Percentiles rank a stretch among this genome's conserved stretches.
These are phyloP conservation scores for Galagoides demidoff DNA, from an alignment of 2,797 vertebrate genomes.

Conservation along the genomic window DNA sequence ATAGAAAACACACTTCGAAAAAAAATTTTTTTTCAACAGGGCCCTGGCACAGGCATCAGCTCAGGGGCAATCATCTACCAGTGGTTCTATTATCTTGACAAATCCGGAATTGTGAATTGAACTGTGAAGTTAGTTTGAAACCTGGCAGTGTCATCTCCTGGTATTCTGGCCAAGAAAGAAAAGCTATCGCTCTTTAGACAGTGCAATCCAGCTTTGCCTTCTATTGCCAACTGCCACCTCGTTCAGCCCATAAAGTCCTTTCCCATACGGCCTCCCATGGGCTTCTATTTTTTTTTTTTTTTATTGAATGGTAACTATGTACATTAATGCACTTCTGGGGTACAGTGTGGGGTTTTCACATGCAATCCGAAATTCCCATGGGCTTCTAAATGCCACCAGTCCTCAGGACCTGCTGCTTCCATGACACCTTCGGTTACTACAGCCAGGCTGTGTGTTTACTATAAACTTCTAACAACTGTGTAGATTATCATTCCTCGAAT, in stretches of 20 bases:
- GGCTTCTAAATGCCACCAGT: background rate
- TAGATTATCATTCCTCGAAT: background rate
- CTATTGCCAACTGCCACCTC: background rate
- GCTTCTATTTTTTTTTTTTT: too few relatives aligned
- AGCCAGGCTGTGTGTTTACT: background rate
- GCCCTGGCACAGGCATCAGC: background rate
- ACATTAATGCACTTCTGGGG: too few relatives aligned
- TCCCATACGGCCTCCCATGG: background rate
- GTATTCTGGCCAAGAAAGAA: background rate
- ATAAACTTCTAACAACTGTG: background rate
- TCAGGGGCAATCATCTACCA: background rate
- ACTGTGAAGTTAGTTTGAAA: background rate
- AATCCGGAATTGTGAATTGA: background rate
- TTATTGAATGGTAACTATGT: too few relatives aligned
- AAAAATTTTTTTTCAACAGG: background rate
- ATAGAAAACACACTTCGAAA: background rate
- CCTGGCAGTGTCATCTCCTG: background rate
- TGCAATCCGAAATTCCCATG: too few relatives aligned
- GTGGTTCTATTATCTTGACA: background rate
- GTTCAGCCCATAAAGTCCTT: background rate
- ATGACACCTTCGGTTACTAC: fast-evolving
- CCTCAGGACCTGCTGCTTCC: background rate
- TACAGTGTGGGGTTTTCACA: too few relatives aligned
- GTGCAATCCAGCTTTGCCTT: background rate
- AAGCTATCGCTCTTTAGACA: background rate